Conservation (phyloP, 2,888 invertebrate genomes). For the Troides helena region DNA sequence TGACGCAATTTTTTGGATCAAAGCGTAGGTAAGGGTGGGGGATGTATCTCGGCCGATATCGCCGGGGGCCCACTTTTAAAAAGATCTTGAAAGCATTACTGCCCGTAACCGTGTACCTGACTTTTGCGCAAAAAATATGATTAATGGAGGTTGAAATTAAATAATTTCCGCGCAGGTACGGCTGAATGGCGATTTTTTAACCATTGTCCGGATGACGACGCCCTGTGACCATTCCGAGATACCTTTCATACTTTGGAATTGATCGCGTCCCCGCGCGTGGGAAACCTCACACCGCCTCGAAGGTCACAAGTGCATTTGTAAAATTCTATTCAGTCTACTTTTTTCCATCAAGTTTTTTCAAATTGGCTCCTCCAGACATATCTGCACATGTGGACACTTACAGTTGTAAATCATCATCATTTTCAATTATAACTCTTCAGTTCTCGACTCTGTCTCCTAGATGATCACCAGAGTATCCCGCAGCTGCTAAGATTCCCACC, state of each 20-base stretch:
- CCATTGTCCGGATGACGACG: conserved; percentile 39
- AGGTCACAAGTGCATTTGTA: no score
- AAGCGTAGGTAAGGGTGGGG: conserved; percentile 19
- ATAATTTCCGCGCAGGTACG: conserved; percentile 66
- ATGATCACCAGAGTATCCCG: no score
- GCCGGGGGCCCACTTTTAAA: conserved; percentile 37
- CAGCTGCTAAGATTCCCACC: no score
- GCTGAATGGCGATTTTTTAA: conserved; percentile 62
- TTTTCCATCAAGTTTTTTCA: no score
- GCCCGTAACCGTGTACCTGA: conserved; percentile 52
- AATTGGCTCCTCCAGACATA: no score
- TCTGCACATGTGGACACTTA: no score
- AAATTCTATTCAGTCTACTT: no score
- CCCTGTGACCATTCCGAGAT: conserved; percentile 33
- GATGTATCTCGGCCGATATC: conserved; percentile 4
- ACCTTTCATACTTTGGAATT: conserved; percentile 32
- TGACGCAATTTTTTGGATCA: conserved; percentile 1
- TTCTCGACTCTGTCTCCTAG: no score
- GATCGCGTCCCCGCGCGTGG: conserved; percentile 22
- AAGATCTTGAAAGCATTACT: conserved; percentile 63
- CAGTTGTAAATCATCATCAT: no score
- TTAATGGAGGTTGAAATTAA: conserved; percentile 74
- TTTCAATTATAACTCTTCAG: no score
- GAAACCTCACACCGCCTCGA: conserved; percentile 6
- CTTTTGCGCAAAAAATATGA: conserved; percentile 70